A percentile compares a stretch with the other conserved stretches of the same genome.
These are phyloP conservation scores for Apostichopus leukothele DNA, from an alignment of 53 echinoderm and acorn worm genomes.

Conservation along the genomic window DNA sequence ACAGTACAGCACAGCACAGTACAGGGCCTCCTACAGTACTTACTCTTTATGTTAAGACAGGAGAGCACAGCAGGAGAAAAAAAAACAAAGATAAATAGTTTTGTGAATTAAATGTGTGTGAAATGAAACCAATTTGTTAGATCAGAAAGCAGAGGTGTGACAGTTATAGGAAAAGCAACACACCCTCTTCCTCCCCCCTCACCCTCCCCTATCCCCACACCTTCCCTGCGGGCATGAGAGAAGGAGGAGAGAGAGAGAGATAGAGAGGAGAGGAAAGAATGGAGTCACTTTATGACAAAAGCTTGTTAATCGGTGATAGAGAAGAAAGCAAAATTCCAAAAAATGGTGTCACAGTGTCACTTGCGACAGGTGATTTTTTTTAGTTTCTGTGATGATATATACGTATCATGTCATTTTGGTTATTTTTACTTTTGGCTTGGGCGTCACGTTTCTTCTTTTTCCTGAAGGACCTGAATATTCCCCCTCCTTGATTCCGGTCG, in stretches of 20 bases:
- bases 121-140: neutral
- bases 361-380: neutral
- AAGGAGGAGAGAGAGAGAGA: neutral
- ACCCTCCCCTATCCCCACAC: neutral
- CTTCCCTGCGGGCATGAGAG: neutral
- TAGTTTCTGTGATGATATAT: neutral
- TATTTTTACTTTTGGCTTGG: slow-evolving; percentile 24
- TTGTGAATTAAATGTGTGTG: slow-evolving; percentile 1
- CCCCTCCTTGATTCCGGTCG: slow-evolving; percentile 29
- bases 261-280: neutral
- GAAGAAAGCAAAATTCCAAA: neutral
- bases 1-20: neutral
- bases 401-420: neutral
- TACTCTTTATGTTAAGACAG: neutral
- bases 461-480: slow-evolving; percentile 35
- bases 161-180: neutral
- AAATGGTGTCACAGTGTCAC: neutral
- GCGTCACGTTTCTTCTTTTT: slow-evolving; percentile 31
- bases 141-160: slow-evolving; percentile 4
- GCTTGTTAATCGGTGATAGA: neutral
- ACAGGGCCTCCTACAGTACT: neutral
- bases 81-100: neutral
- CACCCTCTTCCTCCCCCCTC: neutral
- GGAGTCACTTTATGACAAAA: neutral
- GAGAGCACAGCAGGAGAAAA: neutral